Conservation (phyloP, 2,797 vertebrate species). For the Gephyroberyx darwinii region DNA sequence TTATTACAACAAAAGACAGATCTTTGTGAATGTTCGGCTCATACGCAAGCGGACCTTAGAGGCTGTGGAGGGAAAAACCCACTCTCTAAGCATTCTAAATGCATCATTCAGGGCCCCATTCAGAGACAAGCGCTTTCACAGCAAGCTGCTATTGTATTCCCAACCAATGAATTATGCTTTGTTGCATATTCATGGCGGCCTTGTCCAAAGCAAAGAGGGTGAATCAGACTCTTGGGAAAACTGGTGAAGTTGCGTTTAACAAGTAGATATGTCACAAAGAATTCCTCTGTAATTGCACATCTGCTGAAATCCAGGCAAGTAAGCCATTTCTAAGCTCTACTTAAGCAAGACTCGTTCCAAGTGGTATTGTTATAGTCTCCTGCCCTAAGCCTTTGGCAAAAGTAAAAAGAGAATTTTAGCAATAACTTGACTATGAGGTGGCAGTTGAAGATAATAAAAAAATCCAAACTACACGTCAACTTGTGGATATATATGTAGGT, state of each 20-base stretch:
- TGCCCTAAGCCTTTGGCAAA: not conserved
- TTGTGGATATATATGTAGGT: not conserved
- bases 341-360: conserved; percentile 20
- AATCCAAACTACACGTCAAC: not conserved
- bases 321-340: conserved; percentile 13
- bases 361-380: not conserved
- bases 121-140: conserved; percentile 35
- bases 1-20: conserved; percentile 15
- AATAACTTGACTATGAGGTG: conserved; percentile 1
- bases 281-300: conserved; percentile 50
- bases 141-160: conserved; percentile 55
- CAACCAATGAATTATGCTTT: conserved; percentile 64
- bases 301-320: conserved; percentile 18
- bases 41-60: not conserved
- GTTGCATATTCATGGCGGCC: conserved; percentile 57
- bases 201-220: conserved; percentile 41
- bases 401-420: not conserved
- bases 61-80: not conserved
- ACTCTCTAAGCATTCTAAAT: conserved; percentile 20
- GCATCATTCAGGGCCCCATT: conserved; percentile 13
- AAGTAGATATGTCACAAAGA: conserved; percentile 49
- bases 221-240: conserved; percentile 54
- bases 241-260: conserved; percentile 31
- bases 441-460: not conserved
- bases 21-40: conserved; percentile 5